Evolutionary conservation across 2,797 vertebrate species (phyloP).

Genomic region (Chelon labrosus): DNA sequence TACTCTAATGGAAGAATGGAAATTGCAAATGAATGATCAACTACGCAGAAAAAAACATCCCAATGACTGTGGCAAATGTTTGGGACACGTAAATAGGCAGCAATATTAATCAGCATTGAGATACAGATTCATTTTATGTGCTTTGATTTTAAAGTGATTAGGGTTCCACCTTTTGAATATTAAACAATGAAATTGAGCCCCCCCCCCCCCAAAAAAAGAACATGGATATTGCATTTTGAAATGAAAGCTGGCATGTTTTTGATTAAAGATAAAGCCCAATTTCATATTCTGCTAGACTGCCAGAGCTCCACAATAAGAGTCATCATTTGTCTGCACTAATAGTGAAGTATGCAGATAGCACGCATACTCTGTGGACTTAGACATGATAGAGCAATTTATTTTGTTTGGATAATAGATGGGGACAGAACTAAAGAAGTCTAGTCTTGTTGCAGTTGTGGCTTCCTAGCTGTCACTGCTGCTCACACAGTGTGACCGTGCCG

Average conservation of each 20-base stretch:
- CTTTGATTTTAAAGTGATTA: slow-evolving; percentile 22
- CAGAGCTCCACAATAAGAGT: slow-evolving; percentile 30
- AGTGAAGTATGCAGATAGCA: slow-evolving; percentile 33
- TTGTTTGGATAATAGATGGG: slow-evolving; percentile 50
- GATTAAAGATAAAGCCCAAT: slow-evolving; percentile 45
- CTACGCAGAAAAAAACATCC: not conserved
- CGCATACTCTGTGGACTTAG: slow-evolving; percentile 20
- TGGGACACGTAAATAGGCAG: not conserved
- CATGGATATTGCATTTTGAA: slow-evolving; percentile 34
- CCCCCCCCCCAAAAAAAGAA: not conserved
- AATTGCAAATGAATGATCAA: slow-evolving; percentile 10
- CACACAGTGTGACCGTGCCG: slow-evolving; percentile 64
- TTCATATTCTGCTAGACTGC: slow-evolving; percentile 54
- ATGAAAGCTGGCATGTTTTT: slow-evolving; percentile 44
- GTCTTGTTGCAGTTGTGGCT: slow-evolving; percentile 45
- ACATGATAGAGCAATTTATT: slow-evolving; percentile 38
- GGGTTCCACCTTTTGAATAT: not conserved
- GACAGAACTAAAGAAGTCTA: slow-evolving; percentile 61
- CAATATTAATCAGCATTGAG: not conserved
- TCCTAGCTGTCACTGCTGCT: slow-evolving; percentile 54
- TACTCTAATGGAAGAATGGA: not conserved
- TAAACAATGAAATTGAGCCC: slow-evolving; percentile 19
- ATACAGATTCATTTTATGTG: not conserved
- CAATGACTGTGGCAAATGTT: slow-evolving; percentile 6
- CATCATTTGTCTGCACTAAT: slow-evolving; percentile 45